Evolutionary conservation across 2,797 vertebrate genomes (phyloP).

Genomic region (Pitangus sulphuratus): DNA sequence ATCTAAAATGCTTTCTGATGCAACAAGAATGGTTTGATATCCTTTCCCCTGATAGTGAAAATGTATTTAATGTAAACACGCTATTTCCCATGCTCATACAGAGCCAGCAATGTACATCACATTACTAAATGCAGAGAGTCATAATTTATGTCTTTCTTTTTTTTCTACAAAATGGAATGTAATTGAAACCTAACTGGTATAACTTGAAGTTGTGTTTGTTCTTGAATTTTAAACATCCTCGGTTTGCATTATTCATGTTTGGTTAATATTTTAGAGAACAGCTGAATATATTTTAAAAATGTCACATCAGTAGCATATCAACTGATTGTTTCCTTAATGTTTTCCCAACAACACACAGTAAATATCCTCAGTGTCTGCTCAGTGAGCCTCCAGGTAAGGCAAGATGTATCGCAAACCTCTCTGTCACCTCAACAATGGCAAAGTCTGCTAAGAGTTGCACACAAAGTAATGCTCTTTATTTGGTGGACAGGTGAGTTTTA

Average conservation of each 20-base stretch:
- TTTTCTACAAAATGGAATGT: background rate
- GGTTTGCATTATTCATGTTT: conserved; percentile 37
- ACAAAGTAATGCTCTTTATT: background rate
- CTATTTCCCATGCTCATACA: background rate
- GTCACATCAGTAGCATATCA: background rate
- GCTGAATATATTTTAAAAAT: background rate
- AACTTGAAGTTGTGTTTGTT: conserved; percentile 25
- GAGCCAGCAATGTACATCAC: background rate
- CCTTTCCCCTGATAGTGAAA: background rate
- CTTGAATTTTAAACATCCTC: conserved; percentile 36
- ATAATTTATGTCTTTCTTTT: background rate
- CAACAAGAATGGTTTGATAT: background rate
- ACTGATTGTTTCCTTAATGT: background rate
- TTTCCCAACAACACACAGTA: background rate
- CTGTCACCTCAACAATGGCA: background rate
- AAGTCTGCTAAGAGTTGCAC: background rate
- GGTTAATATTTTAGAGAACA: conserved; percentile 47
- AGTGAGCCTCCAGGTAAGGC: background rate
- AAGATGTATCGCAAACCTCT: background rate
- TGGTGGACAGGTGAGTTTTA: background rate
- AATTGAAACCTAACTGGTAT: conserved; percentile 38
- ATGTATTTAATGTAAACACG: background rate
- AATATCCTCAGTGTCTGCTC: background rate
- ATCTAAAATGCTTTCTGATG: background rate
- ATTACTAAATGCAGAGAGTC: background rate